Base-by-base conservation (phyloP, 1,140 invertebrate species). In the Chironomus striatipennis region DNA sequence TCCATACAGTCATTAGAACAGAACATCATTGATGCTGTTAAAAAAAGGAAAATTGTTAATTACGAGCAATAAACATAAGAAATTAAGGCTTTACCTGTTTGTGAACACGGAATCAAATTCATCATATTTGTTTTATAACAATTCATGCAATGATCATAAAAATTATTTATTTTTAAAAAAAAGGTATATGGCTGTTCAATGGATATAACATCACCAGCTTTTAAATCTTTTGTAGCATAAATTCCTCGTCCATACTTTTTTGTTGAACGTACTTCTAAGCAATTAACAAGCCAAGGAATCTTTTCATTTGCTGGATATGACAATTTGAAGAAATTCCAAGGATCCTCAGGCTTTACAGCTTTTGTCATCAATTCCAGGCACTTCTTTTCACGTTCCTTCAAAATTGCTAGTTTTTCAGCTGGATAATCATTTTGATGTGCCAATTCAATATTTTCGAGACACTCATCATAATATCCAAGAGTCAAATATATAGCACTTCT, bases 131-230 rank as follows among this genome's bases (percentile, higher is more conserved):
- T 85, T 34, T 85, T 84, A 76, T 93, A 86, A 80, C 96, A 98
- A 76, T 92, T 86, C 79, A 89, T 88, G 81, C 95, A 98, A 78
- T 91, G 88, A 43, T 86, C 88, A 47, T 86, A 84, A 8, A n/a
- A n/a, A n/a, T n/a, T n/a, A n/a, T n/a, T n/a, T n/a, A n/a, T n/a
- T n/a, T n/a, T 9, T 15, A 10, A 10, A 34, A 34, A n/a, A n/a
- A n/a, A n/a, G n/a, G n/a, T n/a, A n/a, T n/a, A 34, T 76, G 84
- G 86, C 81, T 89, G 85, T 83, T 97, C 95, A 57, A 90, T 83
- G 43, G 89, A 89, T 15, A 97, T 77, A 42, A 94, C 83, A 83
- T 96, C 91, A 0, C 93, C 94, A 15, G 89, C 85, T 76, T 82
- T 79, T 75, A 93, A 86, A 78, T 91, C 85, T 75, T 85, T 84